phyloP scores from a whole-genome alignment of 2,888 invertebrate genomes.

The Steinernema scapterisci region DNA sequence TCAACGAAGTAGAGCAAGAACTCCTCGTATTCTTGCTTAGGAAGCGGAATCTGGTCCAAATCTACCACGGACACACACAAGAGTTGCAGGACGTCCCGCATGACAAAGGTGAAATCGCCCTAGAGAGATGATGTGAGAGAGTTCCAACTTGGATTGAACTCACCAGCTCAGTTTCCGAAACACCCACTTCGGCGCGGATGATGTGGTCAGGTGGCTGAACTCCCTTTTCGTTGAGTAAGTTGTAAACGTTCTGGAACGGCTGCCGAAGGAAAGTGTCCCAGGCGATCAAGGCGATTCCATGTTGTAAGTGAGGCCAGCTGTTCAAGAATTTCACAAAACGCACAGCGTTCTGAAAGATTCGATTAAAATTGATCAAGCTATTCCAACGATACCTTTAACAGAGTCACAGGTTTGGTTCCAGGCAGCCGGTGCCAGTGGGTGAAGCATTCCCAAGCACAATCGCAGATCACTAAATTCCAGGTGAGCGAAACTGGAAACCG shows the following conservation, averaged over 20 bases:
- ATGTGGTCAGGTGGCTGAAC: constrained; percentile 49
- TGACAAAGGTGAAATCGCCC: not conserved
- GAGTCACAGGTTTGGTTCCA: constrained; percentile 27
- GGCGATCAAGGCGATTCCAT: constrained; percentile 58
- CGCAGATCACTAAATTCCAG: constrained; percentile 40
- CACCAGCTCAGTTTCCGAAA: constrained; percentile 51
- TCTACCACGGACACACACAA: constrained; percentile 37
- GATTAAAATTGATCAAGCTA: not conserved
- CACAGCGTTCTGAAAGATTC: constrained; percentile 5
- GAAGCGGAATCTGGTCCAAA: constrained; percentile 37
- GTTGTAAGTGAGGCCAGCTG: constrained; percentile 47
- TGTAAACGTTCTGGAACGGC: constrained; percentile 44
- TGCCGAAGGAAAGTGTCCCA: constrained; percentile 61
- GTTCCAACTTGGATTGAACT: not conserved
- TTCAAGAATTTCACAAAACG: constrained; percentile 31
- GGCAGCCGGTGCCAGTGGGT: constrained; percentile 46
- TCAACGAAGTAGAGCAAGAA: constrained; percentile 34
- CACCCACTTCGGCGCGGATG: constrained; percentile 46
- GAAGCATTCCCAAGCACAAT: constrained; percentile 55
- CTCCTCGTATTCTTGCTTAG: constrained; percentile 38
- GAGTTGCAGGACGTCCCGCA: constrained; percentile 29
- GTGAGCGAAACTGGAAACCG: not conserved
- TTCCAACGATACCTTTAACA: not conserved
- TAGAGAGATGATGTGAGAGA: not conserved
- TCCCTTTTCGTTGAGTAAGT: constrained; percentile 47